Evolutionary conservation across 2,113 vertebrate species (phyloP).

Genomic region (Ailurus styani): DNA sequence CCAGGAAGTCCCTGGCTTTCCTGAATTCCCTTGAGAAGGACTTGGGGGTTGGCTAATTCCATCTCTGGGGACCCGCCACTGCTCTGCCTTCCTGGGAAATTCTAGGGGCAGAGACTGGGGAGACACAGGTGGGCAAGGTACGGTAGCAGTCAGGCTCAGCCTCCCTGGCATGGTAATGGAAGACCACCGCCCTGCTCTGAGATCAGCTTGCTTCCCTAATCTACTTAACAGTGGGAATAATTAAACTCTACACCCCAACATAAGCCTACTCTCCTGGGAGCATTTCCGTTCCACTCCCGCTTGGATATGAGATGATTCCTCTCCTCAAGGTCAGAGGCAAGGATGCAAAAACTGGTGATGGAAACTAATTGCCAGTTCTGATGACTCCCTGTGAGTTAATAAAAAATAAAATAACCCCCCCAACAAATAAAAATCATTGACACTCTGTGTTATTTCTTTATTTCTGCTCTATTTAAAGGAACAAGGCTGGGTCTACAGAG

Average conservation of each 20-base stretch:
- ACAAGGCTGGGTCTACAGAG: not conserved
- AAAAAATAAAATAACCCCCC: not conserved
- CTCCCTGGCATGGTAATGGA: not conserved
- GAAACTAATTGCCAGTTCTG: conserved; percentile 61
- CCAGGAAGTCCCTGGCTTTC: not conserved
- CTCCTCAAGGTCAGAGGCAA: conserved; percentile 37
- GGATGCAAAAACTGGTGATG: conserved; percentile 38
- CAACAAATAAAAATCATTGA: not conserved
- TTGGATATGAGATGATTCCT: conserved; percentile 72
- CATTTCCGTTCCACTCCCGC: conserved; percentile 36
- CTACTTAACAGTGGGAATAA: conserved; percentile 66
- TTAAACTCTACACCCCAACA: conserved; percentile 62
- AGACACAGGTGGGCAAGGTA: not conserved
- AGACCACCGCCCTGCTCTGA: conserved; percentile 17
- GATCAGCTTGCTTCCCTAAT: conserved; percentile 37
- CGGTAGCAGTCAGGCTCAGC: not conserved
- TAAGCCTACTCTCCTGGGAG: conserved; percentile 58
- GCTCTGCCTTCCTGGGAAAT: not conserved
- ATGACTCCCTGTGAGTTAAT: conserved; percentile 58
- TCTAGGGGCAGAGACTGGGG: too few species aligned
- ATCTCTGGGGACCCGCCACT: not conserved
- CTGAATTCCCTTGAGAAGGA: not conserved
- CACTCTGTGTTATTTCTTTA: not conserved
- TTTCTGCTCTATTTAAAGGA: not conserved
- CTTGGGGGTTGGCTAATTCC: not conserved